Evolutionary conservation across 2,113 vertebrate genomes (phyloP).

Genomic region (Opisthocomus hoazin): DNA sequence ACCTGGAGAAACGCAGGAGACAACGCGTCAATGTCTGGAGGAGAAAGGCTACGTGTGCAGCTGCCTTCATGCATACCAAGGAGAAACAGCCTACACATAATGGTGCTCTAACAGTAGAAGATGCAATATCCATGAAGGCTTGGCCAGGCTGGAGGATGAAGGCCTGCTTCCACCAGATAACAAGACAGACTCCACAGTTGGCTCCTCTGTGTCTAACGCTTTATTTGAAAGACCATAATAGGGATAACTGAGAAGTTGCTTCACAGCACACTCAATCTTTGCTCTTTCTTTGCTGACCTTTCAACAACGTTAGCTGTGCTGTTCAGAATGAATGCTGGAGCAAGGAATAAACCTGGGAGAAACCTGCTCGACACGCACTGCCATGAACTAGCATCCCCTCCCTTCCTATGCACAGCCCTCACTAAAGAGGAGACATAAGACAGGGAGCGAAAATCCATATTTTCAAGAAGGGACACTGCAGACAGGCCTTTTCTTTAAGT

Average conservation of each 20-base stretch:
- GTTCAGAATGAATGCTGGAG: not conserved
- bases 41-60: not conserved
- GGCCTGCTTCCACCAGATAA: not conserved
- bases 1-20: conserved; percentile 76
- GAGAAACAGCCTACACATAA: not conserved
- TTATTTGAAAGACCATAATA: not conserved
- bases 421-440: not conserved
- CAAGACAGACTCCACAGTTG: not conserved
- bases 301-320: not conserved
- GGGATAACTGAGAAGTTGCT: not conserved
- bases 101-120: not conserved
- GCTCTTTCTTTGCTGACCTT: not conserved
- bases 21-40: too few relatives aligned
- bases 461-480: not conserved
- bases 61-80: not conserved
- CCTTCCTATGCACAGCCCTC: not conserved
- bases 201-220: not conserved
- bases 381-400: not conserved
- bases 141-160: not conserved
- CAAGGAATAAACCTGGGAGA: not conserved
- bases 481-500: not conserved
- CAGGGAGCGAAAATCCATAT: not conserved
- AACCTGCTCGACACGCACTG: not conserved
- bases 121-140: not conserved
- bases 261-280: not conserved